Conservation (phyloP, 2,797 vertebrate species). For the Nothura maculosa region DNA sequence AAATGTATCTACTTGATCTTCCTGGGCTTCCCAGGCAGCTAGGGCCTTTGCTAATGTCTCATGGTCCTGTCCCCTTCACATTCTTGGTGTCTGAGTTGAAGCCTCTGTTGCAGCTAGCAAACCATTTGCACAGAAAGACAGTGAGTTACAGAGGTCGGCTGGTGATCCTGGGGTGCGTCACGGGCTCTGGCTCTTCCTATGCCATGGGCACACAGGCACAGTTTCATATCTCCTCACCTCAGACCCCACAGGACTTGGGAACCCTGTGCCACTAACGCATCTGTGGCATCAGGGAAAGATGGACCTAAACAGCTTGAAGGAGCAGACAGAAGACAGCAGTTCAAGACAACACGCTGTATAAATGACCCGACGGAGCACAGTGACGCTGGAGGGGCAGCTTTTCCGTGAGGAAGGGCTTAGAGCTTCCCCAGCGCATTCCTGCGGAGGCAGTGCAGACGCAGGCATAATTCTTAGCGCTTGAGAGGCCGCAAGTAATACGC, state of each 20-base stretch:
- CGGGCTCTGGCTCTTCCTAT: not conserved
- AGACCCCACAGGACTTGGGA: not conserved
- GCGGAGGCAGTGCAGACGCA: not conserved
- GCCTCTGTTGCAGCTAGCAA: not conserved
- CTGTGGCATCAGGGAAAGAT: not conserved
- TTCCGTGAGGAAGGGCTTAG: not conserved
- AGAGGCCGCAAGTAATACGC: not conserved
- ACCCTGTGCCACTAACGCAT: fast-evolving
- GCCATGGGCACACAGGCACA: not conserved
- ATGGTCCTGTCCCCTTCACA: not conserved
- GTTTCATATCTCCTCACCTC: not conserved
- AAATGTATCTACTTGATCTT: not conserved
- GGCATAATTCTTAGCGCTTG: not conserved
- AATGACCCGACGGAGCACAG: not conserved
- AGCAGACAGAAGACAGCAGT: not conserved
- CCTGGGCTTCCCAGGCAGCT: not conserved
- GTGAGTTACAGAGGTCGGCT: not conserved
- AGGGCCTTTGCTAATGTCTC: not conserved
- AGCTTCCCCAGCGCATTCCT: not conserved
- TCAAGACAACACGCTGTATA: constrained; percentile 30
- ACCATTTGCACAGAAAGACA: fast-evolving
- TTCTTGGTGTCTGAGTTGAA: not conserved
- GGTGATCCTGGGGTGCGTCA: not conserved
- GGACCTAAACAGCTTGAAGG: constrained; percentile 15
- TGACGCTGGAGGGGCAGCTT: not conserved